Evolutionary conservation across 1,140 invertebrate genomes (phyloP).

Genomic region (Macrobrachium nipponense): DNA sequence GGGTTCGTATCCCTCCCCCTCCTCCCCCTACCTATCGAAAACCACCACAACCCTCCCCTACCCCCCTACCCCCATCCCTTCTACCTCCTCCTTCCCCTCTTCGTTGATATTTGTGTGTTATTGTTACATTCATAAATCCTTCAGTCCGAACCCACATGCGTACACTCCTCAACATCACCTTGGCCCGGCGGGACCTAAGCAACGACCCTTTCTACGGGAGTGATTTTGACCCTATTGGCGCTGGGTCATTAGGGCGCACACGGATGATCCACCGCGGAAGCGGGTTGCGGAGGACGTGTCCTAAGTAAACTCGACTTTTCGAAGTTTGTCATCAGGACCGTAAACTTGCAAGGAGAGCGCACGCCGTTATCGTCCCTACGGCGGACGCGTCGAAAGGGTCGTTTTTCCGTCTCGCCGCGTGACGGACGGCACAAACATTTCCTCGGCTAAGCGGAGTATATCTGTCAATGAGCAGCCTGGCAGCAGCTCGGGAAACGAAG

Average conservation of each 20-base stretch:
- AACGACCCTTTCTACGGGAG: neutral
- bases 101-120: conserved; percentile 63
- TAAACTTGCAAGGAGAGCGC: conserved; percentile 51
- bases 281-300: conserved; percentile 42
- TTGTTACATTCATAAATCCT: conserved; percentile 64
- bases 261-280: conserved; percentile 7
- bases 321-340: conserved; percentile 63
- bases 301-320: conserved; percentile 62
- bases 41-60: conserved; percentile 15
- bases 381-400: conserved; percentile 34
- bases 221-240: conserved; percentile 55
- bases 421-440: conserved; percentile 56
- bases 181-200: conserved; percentile 11
- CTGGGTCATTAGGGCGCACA: conserved; percentile 43
- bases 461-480: conserved; percentile 58
- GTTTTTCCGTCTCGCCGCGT: neutral
- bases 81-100: conserved; percentile 39
- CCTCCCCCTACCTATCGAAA: neutral
- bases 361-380: conserved; percentile 48
- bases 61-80: conserved; percentile 44
- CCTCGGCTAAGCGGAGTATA: conserved; percentile 56
- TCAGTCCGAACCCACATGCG: conserved; percentile 57
- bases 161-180: conserved; percentile 49
- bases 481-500: conserved; percentile 52
- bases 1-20: neutral